A percentile compares a stretch with the other conserved stretches of the same genome.
Evolutionary conservation across 2,113 vertebrate species (phyloP).

Genomic region (Tyrannus savana): DNA sequence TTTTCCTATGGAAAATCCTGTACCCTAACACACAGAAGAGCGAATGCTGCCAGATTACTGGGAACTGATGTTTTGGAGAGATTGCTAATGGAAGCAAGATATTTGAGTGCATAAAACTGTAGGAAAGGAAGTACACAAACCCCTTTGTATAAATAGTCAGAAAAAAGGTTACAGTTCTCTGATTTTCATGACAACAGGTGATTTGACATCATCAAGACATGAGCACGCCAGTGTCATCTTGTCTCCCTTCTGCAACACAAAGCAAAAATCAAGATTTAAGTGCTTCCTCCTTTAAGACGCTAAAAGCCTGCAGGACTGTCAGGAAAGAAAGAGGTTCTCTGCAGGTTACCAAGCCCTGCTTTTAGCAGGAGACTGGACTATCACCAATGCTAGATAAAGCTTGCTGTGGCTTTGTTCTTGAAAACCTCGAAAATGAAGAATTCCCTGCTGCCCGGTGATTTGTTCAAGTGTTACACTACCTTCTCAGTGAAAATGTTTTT

Average conservation of each 20-base stretch:
- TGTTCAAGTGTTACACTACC: background rate
- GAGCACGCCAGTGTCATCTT: background rate
- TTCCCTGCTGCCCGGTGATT: background rate
- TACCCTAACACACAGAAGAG: background rate
- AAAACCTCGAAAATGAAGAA: background rate
- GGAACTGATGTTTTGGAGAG: background rate
- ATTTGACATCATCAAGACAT: background rate
- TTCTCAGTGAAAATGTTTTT: background rate
- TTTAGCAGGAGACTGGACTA: background rate
- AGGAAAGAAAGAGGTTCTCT: background rate
- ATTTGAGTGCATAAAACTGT: background rate
- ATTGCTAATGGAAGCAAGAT: background rate
- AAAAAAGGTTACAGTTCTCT: background rate
- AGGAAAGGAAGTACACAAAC: background rate
- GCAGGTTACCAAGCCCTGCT: background rate
- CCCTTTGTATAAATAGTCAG: background rate
- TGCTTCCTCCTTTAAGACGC: background rate
- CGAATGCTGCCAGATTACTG: slow-evolving; percentile 7
- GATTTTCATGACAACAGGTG: background rate
- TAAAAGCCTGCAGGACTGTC: background rate
- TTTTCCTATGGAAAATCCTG: slow-evolving; percentile 25
- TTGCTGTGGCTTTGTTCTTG: background rate
- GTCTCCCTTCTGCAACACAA: background rate
- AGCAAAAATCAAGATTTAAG: background rate
- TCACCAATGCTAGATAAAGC: background rate